phyloP scores from a whole-genome alignment of 2,888 invertebrate genomes.

The Pharmacophagus antenor region DNA sequence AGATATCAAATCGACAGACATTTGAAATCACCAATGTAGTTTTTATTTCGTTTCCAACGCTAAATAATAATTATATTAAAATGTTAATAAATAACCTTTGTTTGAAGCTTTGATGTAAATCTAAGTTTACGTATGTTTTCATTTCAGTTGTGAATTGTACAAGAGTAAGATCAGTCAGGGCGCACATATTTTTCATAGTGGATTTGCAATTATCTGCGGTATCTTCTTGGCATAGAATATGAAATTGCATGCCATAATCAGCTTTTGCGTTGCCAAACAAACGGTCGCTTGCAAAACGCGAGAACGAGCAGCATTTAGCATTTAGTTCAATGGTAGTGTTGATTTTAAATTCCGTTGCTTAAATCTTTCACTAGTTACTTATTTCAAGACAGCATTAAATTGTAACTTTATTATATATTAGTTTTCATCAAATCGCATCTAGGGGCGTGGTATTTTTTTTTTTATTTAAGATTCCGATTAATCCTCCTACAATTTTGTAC shows the following conservation, averaged over 20 bases:
- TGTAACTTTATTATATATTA: too few species aligned
- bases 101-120: too few species aligned
- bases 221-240: conserved; percentile 11
- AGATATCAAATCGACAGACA: too few species aligned
- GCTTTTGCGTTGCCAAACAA: conserved; percentile 1
- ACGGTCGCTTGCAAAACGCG: conserved; percentile 4
- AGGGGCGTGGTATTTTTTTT: too few species aligned
- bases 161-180: neutral
- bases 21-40: too few species aligned
- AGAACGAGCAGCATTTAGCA: neutral
- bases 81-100: too few species aligned
- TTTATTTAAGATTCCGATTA: too few species aligned
- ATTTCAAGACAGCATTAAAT: too few species aligned
- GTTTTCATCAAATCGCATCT: too few species aligned
- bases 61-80: too few species aligned
- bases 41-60: too few species aligned
- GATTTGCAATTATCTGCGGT: conserved; percentile 1
- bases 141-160: neutral
- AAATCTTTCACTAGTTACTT: neutral
- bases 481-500: too few species aligned
- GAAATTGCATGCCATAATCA: conserved; percentile 5
- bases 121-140: neutral
- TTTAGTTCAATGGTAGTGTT: conserved; percentile 17
- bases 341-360: conserved; percentile 11
- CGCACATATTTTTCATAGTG: conserved; percentile 6